Percentiles rank a stretch among this genome's conserved stretches.
phyloP scores from a whole-genome alignment of 2,888 invertebrate species.

The Megamerina dolium region DNA sequence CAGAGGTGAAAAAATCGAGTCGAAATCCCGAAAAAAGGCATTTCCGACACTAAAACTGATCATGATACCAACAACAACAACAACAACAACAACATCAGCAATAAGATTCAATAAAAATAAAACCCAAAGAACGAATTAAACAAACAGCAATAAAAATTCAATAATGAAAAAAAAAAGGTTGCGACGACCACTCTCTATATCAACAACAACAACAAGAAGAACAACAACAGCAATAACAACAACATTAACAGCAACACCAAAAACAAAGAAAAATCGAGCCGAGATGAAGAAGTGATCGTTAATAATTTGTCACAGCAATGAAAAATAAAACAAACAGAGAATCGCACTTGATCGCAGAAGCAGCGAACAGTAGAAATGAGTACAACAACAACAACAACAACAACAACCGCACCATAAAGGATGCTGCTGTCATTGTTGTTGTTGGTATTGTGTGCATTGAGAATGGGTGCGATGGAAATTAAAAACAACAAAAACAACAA shows the following conservation, averaged over 20 bases:
- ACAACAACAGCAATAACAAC: too few relatives aligned
- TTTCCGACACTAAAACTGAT: conserved; percentile 5
- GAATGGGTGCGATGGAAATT: too few relatives aligned
- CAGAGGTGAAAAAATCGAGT: conserved; percentile 17
- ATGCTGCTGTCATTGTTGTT: too few relatives aligned
- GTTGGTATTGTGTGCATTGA: too few relatives aligned
- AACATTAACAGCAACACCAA: too few relatives aligned
- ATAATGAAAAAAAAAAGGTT: conserved; percentile 32
- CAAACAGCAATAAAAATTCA: conserved; percentile 43
- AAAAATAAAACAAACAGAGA: conserved; percentile 14
- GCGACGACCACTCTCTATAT: background rate
- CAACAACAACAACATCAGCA: background rate
- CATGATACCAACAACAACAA: background rate
- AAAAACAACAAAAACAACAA: too few relatives aligned
- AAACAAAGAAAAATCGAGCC: too few relatives aligned
- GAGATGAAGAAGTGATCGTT: conserved; percentile 10
- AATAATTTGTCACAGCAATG: conserved; percentile 14
- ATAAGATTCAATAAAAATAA: background rate
- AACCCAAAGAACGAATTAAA: conserved; percentile 27
- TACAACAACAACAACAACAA: too few relatives aligned
- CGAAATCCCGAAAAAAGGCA: conserved; percentile 4
- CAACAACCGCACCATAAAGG: too few relatives aligned
- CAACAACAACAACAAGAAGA: too few relatives aligned
- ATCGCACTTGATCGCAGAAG: background rate
- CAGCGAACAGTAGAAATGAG: too few relatives aligned